Evolutionary conservation across 2,113 vertebrate genomes (phyloP), one percentile per base, ranked within the genome.

Genomic region (Grallaria varia): DNA sequence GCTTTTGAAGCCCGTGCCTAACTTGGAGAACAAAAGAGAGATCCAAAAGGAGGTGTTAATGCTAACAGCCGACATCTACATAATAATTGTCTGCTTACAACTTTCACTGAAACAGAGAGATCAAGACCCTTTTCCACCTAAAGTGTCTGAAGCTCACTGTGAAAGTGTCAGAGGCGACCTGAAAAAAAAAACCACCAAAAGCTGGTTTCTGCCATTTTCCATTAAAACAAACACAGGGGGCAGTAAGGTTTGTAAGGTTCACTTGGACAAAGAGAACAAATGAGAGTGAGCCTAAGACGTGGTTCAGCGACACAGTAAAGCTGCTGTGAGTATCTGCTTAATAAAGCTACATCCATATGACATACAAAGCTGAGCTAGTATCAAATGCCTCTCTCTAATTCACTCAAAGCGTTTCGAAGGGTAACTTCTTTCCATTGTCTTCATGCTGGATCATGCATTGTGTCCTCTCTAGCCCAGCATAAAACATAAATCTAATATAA

Each of bases 401-500:
- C 13, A 14, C 64, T 90, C 78, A 84, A 59, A 91, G 22, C 49
- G 28, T 56, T 92, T 52, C 58, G 47, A 82, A 82, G 35, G 47
- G 33, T 78, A 71, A 44, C 60, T 78, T 72, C 76, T 52, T 49
- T 84, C 44, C 35, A n/a, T 25, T 47, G 66, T 47, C 74, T 79
- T 89, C 19, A 87, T 82, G 69, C 52, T 84, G 64, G 47, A 81
- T 75, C 81, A 71, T 2, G 0, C 76, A 64, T 63, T 1, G 2
- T 50, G 45, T 55, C 42, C 20, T 77, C 81, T 53, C 20, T 53
- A 79, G 71, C 31, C 77, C 81, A 72, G 35, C 69, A 79, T 59
- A 93, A 89, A 84, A 59, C 33, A 72, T 75, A 91, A 94, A 91
- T 75, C 78, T 44, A 91, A 49, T 87, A 76, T 52, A 91, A 94